These are phyloP conservation scores for Penaeus monodon DNA, from an alignment of 2,888 invertebrate species.

Conservation along the genomic window DNA sequence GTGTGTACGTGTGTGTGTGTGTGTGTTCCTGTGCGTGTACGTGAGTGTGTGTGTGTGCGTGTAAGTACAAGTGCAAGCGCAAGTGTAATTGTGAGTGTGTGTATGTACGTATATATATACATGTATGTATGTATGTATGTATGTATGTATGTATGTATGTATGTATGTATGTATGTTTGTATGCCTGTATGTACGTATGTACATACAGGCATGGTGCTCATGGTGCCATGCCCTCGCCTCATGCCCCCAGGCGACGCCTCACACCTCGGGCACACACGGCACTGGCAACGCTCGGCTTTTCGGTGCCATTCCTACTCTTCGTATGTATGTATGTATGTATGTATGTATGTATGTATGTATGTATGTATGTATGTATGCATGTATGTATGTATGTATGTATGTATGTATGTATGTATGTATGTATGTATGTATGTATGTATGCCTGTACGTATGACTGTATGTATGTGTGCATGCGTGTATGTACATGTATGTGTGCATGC, in stretches of 20 bases:
- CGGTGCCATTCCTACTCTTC: too few relatives aligned
- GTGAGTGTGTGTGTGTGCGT: background rate
- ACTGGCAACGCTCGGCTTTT: too few relatives aligned
- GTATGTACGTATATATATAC: background rate
- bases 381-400: too few relatives aligned
- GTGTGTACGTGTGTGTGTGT: too few relatives aligned
- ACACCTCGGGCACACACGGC: background rate
- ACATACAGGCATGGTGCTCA: background rate
- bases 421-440: background rate
- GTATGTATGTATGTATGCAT: too few relatives aligned
- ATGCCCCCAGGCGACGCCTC: background rate
- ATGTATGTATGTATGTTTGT: too few relatives aligned
- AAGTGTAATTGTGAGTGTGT: too few relatives aligned
- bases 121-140: background rate
- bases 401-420: background rate
- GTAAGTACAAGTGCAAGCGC: too few relatives aligned
- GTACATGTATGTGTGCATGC: background rate
- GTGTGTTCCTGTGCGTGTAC: background rate
- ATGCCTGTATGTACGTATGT: too few relatives aligned
- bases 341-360: background rate
- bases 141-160: too few relatives aligned
- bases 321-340: too few relatives aligned
- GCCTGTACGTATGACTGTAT: background rate
- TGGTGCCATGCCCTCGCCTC: slow-evolving; percentile 18
- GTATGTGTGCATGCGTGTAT: background rate